phyloP scores from a whole-genome alignment of 2,888 invertebrate genomes.

The Perizoma flavofasciatum region DNA sequence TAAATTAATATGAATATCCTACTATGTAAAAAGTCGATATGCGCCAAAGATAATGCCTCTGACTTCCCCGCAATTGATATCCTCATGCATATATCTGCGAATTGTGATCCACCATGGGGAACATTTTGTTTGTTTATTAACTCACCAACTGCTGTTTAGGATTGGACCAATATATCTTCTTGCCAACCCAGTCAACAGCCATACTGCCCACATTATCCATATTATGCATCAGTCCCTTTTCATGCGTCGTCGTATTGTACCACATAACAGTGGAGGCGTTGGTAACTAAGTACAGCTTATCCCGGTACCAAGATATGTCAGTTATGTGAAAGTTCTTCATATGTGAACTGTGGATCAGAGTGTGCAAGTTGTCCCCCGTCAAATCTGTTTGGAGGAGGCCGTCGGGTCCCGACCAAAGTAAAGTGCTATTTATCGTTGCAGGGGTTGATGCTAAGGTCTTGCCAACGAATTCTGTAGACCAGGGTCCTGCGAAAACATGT shows the following conservation, averaged over 20 bases:
- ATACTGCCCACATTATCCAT: conserved; percentile 90
- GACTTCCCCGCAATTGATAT: too few species aligned
- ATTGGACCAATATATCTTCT: conserved; percentile 95
- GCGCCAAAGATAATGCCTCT: too few species aligned
- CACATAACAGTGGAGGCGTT: conserved; percentile 88
- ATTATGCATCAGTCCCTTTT: conserved; percentile 83
- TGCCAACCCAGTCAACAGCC: conserved; percentile 95
- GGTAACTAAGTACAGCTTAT: conserved; percentile 89
- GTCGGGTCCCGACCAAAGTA: conserved; percentile 90
- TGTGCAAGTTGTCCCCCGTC: conserved; percentile 89
- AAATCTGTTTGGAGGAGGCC: conserved; percentile 92
- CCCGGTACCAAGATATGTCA: conserved; percentile 91
- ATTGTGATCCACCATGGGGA: too few species aligned
- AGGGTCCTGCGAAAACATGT: conserved; percentile 84
- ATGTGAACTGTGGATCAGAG: conserved; percentile 85
- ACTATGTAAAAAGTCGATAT: too few species aligned
- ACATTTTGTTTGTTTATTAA: background rate
- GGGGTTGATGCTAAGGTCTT: conserved; percentile 85
- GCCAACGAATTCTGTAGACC: conserved; percentile 90
- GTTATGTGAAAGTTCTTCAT: conserved; percentile 86
- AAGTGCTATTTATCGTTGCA: conserved; percentile 83
- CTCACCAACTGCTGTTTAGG: conserved; percentile 92
- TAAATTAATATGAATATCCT: too few species aligned
- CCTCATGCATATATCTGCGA: too few species aligned
- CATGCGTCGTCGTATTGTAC: conserved; percentile 87